These are phyloP conservation scores for Catharus fuscescens DNA, from an alignment of 2,113 vertebrate genomes.

Conservation along the genomic window DNA sequence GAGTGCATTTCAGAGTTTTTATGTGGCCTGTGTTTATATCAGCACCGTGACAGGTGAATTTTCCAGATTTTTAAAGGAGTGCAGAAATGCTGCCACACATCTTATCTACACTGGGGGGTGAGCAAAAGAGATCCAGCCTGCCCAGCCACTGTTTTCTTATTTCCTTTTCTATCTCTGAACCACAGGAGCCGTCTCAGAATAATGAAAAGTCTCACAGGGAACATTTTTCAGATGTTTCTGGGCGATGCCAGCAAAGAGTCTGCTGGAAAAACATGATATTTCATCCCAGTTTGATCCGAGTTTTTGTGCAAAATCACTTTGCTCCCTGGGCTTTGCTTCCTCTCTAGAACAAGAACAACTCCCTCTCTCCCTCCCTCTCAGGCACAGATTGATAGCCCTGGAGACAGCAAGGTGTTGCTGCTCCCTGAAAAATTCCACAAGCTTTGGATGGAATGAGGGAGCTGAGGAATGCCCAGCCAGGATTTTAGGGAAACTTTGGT, in stretches of 20 bases:
- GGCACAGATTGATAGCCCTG: background rate
- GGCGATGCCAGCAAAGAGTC: background rate
- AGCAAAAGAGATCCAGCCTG: background rate
- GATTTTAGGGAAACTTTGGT: background rate
- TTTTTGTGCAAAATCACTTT: background rate
- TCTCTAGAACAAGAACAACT: background rate
- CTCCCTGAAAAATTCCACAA: background rate
- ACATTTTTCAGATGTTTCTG: background rate
- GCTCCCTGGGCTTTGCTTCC: background rate
- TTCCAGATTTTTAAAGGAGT: background rate
- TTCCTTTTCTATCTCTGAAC: background rate
- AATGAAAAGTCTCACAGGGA: background rate
- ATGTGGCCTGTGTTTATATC: background rate
- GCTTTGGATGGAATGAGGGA: rapidly evolving
- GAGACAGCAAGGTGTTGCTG: background rate
- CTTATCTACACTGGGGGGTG: background rate
- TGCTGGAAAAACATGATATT: background rate
- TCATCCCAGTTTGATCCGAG: background rate
- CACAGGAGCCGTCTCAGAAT: background rate
- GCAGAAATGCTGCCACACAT: background rate
- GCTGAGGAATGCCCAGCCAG: rapidly evolving
- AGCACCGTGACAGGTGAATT: background rate
- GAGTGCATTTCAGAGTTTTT: background rate
- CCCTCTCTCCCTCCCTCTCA: background rate
- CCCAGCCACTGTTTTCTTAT: background rate